A percentile compares a stretch with the other conserved stretches of the same genome.
phyloP scores from a whole-genome alignment of 2,888 invertebrate species.

The Agrochola lota region DNA sequence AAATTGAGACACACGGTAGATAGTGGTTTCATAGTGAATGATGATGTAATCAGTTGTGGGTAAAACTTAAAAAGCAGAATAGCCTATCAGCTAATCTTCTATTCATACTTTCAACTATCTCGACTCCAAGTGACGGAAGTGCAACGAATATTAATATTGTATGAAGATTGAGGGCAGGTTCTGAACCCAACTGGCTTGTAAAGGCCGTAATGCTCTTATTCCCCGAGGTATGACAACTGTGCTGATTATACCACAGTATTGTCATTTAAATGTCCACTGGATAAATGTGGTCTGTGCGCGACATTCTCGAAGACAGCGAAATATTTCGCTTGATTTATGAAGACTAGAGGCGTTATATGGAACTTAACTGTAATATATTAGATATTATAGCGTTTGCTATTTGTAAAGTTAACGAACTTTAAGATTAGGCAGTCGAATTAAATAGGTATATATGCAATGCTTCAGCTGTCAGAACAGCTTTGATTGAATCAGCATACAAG shows the following conservation, averaged over 20 bases:
- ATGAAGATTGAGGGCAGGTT: conserved; percentile 40
- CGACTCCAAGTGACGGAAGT: conserved; percentile 31
- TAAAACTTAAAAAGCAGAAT: conserved; percentile 11
- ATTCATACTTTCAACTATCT: conserved; percentile 30
- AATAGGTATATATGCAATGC: neutral
- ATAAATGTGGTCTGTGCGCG: conserved; percentile 39
- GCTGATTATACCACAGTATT: conserved; percentile 59
- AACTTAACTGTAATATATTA: neutral
- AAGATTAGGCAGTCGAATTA: neutral
- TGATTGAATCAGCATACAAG: conserved; percentile 12
- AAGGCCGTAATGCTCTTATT: conserved; percentile 50
- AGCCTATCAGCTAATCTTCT: neutral
- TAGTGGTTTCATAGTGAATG: neutral
- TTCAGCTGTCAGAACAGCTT: neutral
- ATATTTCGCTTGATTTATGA: conserved; percentile 52
- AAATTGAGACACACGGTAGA: neutral
- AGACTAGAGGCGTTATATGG: conserved; percentile 3
- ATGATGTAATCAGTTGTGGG: neutral
- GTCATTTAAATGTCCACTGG: conserved; percentile 55
- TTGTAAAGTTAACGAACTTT: neutral
- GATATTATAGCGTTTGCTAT: neutral
- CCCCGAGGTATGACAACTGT: conserved; percentile 44
- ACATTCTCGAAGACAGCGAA: conserved; percentile 51
- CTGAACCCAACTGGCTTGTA: conserved; percentile 30
- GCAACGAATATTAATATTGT: conserved; percentile 42